Evolutionary conservation across 2,113 vertebrate species (phyloP), one percentile per base, ranked within the genome.

Genomic region (Caracal caracal): DNA sequence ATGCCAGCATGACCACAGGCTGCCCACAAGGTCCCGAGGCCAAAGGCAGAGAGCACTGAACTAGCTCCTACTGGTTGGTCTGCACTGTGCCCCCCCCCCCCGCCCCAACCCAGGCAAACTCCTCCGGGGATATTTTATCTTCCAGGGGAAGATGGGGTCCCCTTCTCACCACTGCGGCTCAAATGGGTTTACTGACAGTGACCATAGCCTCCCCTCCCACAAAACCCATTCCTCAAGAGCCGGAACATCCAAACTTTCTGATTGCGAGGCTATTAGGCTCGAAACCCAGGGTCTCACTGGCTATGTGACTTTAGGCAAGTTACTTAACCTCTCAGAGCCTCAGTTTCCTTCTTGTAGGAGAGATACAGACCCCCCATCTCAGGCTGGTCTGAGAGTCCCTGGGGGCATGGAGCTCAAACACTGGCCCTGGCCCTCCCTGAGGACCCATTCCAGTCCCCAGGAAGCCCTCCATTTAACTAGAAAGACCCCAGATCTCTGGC

Each of bases 1-100:
- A 98, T 98, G 97, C 94, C 96, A 66, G 66, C 26, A 3, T 65
- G 79, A 86, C 95, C 96, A 88, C 94, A 63, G 68, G 43, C 97
- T 93, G 89, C 97, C 96, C 97, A 98, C 97, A 89, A 53, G 83
- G 7, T 93, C 90, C 86, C 0, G 1, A 59, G 75, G 87, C 93
- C 3, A 2, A 16, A 92, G 47, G 40, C 94, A 30, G 20, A 65
- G 47, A n/a, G 13, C 66, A 59, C 75, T 51, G 61, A 68, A 16
- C 20, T 33, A 24, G 22, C 84, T 49, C 5, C 0, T 4, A 37
- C 30, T 7, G 37, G 24, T 10, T 9, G 3, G 70, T 59, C 49
- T 8, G 76, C 4, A 6, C n/a, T 9, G 2, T 15, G 26, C n/a
- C 71, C 33, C n/a, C 35, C 51, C 49, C 12, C 20, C 56, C 20